These are phyloP conservation scores for Rhabdophis nuchalis DNA, from an alignment of 2,797 vertebrate genomes.

Conservation along the genomic window DNA sequence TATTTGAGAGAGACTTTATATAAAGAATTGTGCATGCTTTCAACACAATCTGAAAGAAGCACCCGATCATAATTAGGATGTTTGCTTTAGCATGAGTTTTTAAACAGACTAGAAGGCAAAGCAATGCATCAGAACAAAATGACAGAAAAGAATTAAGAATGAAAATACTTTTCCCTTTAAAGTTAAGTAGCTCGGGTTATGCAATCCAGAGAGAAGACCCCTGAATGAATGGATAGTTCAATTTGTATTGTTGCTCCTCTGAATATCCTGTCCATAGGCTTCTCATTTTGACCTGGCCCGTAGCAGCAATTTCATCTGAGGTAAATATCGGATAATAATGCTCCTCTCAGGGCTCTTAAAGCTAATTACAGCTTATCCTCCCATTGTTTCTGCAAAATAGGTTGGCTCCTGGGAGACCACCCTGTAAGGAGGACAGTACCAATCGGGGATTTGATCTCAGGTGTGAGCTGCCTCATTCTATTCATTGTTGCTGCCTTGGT, in stretches of 20 bases:
- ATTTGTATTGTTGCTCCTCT: background rate
- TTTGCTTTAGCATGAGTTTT: constrained; percentile 45
- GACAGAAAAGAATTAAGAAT: constrained; percentile 12
- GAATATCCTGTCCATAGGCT: background rate
- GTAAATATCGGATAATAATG: background rate
- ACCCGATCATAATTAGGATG: constrained; percentile 9
- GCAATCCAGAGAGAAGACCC: constrained; percentile 56
- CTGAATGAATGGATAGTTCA: constrained; percentile 30
- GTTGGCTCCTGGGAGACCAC: background rate
- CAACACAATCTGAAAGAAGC: constrained; percentile 57
- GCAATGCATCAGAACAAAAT: constrained; percentile 49
- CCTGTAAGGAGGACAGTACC: background rate
- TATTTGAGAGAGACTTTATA: background rate
- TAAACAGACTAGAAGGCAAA: constrained; percentile 57
- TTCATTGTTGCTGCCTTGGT: background rate
- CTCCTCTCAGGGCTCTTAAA: background rate
- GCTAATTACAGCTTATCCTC: background rate
- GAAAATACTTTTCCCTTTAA: constrained; percentile 53
- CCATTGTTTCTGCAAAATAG: background rate
- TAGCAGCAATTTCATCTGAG: background rate
- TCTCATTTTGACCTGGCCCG: background rate
- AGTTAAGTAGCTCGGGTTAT: constrained; percentile 53
- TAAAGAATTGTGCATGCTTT: constrained; percentile 45
- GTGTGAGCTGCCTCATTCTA: background rate
- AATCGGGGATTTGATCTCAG: background rate